Evolutionary conservation across 53 echinoderm and acorn worm genomes (phyloP), one percentile per base, ranked within the genome.

Genomic region (Luidia sarsii): DNA sequence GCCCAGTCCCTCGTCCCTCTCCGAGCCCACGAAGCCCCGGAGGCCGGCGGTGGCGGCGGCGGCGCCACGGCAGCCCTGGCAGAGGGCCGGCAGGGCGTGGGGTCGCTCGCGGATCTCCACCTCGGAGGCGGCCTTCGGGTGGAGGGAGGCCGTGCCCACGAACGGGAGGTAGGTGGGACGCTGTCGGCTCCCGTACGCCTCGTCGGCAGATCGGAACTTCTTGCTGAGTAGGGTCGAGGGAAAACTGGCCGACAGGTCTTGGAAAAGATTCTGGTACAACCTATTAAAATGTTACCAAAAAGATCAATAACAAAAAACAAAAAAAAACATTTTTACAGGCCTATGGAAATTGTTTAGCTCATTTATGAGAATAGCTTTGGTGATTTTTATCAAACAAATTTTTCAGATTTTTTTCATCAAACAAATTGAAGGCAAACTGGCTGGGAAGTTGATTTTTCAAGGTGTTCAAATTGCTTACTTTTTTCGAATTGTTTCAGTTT

Each of bases 141-240:
- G 90, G n/a, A 97, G 84, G 2, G 80, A 61, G 37, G 93, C 93
- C 0, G 79, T 67, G 1, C 88, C 93, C 14, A 87, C 87, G 79
- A 97, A 91, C 9, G 90, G 93, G 19, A 97, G 67, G 64, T 93
- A 97, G 25, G 80, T 63, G n/a, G 45, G 80, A 53, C 61, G 65
- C n/a, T n/a, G n/a, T n/a, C 24, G 46, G 27, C 41, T 19, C 18
- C 18, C 9, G 0, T 27, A 20, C 20, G 41, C 16, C 11, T 77
- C 45, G 7, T 46, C 24, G 51, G 33, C 19, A 25, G 57, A 69
- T 19, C 33, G 30, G 29, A 66, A 18, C 3, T 54, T 67, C 65
- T 92, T 79, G 22, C 69, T 61, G 30, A 86, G 75, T 33, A 86
- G 59, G 2, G 79, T 74, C 14, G 93, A 82, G n/a, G 89, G 89